Conservation (phyloP, 2,888 invertebrate genomes). For the Petrophora chlorosata region DNA sequence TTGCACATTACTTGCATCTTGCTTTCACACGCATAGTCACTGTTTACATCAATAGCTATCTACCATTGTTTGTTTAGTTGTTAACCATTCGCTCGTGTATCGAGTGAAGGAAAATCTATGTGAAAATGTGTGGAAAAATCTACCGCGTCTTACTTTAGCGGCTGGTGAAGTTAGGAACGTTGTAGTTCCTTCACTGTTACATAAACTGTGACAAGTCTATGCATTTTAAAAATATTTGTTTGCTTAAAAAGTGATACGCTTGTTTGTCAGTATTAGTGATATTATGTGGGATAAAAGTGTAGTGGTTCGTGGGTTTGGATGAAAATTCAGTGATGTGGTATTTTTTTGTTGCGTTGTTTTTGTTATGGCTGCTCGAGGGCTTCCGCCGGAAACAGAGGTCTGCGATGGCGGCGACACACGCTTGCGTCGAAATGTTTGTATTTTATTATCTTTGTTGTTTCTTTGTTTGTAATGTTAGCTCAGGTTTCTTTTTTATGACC, state of each 20-base stretch:
- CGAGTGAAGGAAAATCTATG: background rate
- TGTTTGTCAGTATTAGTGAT: no score
- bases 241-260: no score
- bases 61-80: slow-evolving; percentile 47
- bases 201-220: no score
- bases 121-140: background rate
- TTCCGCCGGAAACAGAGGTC: slow-evolving; percentile 70
- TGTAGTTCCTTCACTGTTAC: no score
- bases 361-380: slow-evolving; percentile 74
- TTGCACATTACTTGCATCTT: slow-evolving; percentile 44
- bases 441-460: slow-evolving; percentile 34
- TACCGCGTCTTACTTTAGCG: no score
- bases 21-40: slow-evolving; percentile 53
- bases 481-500: no score
- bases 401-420: slow-evolving; percentile 60
- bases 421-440: slow-evolving; percentile 75
- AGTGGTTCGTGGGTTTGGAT: background rate
- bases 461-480: no score
- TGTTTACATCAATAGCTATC: slow-evolving; percentile 43
- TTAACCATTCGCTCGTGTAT: slow-evolving; percentile 18
- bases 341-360: slow-evolving; percentile 67
- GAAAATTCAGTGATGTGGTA: slow-evolving; percentile 66
- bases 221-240: no score
- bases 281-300: slow-evolving; percentile 13
- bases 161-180: no score